Percentiles rank a stretch among this genome's conserved stretches.
Conservation (phyloP, 2,113 vertebrate genomes). For the Hypanus sabinus region DNA sequence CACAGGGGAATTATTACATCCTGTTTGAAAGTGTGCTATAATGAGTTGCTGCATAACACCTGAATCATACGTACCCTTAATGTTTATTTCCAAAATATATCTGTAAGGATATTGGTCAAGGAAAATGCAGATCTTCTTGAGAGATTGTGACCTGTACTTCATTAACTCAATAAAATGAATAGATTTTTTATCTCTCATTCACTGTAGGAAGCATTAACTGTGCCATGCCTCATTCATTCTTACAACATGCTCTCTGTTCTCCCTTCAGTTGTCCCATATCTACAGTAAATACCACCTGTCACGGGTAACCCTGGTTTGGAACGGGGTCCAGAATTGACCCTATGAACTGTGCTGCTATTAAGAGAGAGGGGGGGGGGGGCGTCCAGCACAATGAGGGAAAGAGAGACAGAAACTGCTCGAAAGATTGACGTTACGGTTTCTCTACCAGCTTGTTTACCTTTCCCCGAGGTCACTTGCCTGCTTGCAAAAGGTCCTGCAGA, state of each 20-base stretch:
- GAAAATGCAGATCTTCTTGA: background rate
- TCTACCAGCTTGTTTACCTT: too few species aligned
- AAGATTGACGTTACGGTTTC: too few species aligned
- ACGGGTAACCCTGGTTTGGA: too few species aligned
- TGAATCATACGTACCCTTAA: background rate
- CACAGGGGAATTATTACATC: background rate
- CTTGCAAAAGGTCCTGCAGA: too few species aligned
- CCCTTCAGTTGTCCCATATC: background rate
- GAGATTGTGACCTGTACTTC: background rate
- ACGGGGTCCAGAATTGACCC: too few species aligned
- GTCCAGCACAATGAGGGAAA: too few species aligned
- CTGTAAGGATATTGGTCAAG: background rate
- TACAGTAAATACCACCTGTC: background rate
- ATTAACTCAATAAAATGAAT: background rate
- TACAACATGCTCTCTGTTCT: background rate
- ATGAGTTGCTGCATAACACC: background rate
- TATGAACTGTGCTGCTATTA: too few species aligned
- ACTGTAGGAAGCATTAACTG: background rate
- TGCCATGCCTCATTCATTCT: background rate
- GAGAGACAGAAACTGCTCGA: too few species aligned
- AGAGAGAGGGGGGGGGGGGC: too few species aligned
- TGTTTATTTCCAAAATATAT: background rate
- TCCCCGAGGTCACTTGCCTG: too few species aligned
- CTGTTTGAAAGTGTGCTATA: slow-evolving; percentile 1
- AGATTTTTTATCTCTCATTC: background rate